Conservation (phyloP, 2,888 invertebrate species). For the Metallyticus violacea region DNA sequence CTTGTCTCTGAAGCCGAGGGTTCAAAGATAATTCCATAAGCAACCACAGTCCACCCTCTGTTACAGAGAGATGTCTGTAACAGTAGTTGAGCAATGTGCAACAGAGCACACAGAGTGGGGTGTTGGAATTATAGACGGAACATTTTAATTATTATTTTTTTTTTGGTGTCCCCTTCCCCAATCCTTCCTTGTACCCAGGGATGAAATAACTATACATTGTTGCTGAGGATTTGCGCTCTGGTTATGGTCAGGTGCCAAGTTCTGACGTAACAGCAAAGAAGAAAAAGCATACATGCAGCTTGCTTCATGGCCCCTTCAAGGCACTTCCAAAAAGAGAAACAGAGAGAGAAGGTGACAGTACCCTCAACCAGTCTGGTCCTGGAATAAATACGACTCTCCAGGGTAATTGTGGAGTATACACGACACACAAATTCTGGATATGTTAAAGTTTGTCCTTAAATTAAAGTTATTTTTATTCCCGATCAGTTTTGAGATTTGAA, state of each 20-base stretch:
- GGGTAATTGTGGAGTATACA: slow-evolving; percentile 12
- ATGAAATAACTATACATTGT: slow-evolving; percentile 34
- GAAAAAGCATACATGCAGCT: neutral
- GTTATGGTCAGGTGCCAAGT: slow-evolving; percentile 31
- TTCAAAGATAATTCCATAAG: no score
- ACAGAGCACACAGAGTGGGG: neutral
- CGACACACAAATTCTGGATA: neutral
- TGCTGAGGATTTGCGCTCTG: slow-evolving; percentile 35
- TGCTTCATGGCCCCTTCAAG: slow-evolving; percentile 23
- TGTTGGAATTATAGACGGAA: neutral
- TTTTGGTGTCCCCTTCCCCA: slow-evolving; percentile 19
- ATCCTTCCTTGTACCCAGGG: slow-evolving; percentile 28
- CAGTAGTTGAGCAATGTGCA: neutral
- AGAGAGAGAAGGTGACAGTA: slow-evolving; percentile 6
- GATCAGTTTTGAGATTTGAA: no score
- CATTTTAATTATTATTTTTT: neutral
- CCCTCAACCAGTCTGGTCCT: slow-evolving; percentile 10
- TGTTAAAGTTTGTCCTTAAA: neutral
- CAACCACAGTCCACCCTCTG: no score
- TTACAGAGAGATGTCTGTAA: no score
- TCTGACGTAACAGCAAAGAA: neutral
- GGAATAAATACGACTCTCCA: slow-evolving; percentile 12
- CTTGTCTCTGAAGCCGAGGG: no score
- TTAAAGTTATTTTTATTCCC: no score
- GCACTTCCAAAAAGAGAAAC: slow-evolving; percentile 1